A percentile compares a stretch with the other conserved stretches of the same genome.
phyloP scores from a whole-genome alignment of 2,113 vertebrate species.

The Sapajus apella region DNA sequence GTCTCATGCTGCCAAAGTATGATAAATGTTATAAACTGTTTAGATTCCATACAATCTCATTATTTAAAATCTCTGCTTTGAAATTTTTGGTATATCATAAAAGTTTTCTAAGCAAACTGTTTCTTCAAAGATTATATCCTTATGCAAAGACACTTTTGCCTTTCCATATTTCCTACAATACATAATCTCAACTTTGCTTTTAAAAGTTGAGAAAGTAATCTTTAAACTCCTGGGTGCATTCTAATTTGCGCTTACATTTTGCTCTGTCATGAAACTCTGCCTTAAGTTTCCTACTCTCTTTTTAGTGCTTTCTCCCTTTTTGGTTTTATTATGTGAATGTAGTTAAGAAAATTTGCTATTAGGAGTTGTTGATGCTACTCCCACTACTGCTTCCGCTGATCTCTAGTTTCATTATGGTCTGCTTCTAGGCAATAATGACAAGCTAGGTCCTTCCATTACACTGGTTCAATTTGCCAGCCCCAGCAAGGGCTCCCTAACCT shows the following conservation, averaged over 20 bases:
- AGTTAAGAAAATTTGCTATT: background rate
- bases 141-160: background rate
- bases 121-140: background rate
- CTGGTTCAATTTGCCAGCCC: background rate
- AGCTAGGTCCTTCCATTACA: background rate
- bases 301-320: background rate
- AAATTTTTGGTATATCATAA: background rate
- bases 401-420: background rate
- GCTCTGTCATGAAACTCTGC: background rate
- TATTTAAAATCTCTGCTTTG: background rate
- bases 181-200: background rate
- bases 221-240: background rate
- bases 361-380: background rate
- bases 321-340: background rate
- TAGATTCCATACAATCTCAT: background rate
- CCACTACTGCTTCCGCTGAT: too few relatives aligned
- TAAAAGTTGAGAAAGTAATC: background rate
- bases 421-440: background rate
- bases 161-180: background rate
- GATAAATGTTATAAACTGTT: background rate
- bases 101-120: background rate
- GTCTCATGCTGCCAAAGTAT: constrained; percentile 81
- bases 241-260: background rate
- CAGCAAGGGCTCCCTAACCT: background rate
- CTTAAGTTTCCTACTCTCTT: background rate